These are phyloP conservation scores for Meandrusa payeni DNA, from an alignment of 2,888 invertebrate species.

Conservation along the genomic window DNA sequence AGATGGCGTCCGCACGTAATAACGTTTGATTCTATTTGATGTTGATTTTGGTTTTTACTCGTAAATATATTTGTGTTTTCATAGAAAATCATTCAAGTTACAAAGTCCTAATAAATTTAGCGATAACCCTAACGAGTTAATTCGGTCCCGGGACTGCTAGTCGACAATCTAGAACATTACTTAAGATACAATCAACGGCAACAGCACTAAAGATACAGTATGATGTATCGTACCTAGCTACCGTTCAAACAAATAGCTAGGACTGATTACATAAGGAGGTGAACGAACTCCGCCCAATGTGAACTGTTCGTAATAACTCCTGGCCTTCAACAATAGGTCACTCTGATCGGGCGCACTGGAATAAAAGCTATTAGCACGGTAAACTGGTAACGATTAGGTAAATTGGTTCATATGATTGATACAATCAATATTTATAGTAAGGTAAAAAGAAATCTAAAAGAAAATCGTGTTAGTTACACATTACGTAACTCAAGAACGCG, in stretches of 20 bases:
- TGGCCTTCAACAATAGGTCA: conserved; percentile 24
- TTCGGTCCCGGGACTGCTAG: not conserved
- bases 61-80: no score
- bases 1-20: no score
- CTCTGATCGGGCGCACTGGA: conserved; percentile 1
- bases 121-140: conserved; percentile 5
- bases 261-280: conserved; percentile 25
- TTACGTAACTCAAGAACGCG: no score
- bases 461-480: no score
- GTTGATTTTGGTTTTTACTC: no score
- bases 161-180: conserved; percentile 3
- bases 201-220: conserved; percentile 6
- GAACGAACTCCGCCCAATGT: conserved; percentile 22
- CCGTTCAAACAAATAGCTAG: conserved; percentile 19
- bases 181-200: conserved; percentile 9
- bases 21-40: no score
- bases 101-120: no score
- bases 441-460: not conserved
- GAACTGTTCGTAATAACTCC: conserved; percentile 22
- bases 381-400: conserved; percentile 1
- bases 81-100: no score
- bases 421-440: conserved; percentile 1
- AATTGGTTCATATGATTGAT: conserved; percentile 1
- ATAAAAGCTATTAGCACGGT: conserved; percentile 1
- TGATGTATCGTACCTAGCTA: conserved; percentile 19